These are phyloP conservation scores for Danio albolineatus DNA, from an alignment of 2,797 vertebrate species.

Conservation along the genomic window DNA sequence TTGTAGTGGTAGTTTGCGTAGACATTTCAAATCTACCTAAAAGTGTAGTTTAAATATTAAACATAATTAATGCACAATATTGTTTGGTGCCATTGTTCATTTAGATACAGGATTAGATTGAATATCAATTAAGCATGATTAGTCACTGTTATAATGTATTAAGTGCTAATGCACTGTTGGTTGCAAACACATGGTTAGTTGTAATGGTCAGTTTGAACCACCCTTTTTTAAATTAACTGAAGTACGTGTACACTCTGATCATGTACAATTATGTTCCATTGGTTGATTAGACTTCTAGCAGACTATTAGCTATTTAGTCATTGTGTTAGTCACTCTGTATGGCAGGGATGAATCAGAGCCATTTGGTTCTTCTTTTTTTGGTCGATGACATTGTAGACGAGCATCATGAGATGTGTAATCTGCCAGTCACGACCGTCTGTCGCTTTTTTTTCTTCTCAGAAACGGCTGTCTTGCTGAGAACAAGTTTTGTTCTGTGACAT, in stretches of 20 bases:
- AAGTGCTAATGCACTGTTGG: background rate
- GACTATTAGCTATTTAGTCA: slow-evolving; percentile 20
- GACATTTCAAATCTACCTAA: background rate
- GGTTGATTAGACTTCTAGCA: background rate
- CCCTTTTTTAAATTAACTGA: background rate
- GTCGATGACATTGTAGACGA: slow-evolving; percentile 50
- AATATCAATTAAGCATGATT: background rate
- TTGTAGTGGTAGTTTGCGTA: background rate
- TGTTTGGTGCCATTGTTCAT: background rate
- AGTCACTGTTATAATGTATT: background rate
- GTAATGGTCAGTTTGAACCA: background rate
- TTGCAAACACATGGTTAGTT: background rate
- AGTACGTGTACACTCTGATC: background rate
- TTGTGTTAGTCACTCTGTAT: slow-evolving; percentile 6
- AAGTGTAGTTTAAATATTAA: too few species aligned
- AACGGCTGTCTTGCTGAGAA: slow-evolving; percentile 47
- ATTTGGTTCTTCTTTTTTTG: slow-evolving; percentile 58
- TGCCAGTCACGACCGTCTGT: slow-evolving; percentile 36
- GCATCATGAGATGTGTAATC: slow-evolving; percentile 57
- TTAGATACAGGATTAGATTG: background rate
- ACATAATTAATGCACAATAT: too few species aligned
- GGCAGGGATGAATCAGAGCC: slow-evolving; percentile 36
- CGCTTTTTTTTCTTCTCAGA: slow-evolving; percentile 40
- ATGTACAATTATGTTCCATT: background rate
- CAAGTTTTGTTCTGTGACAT: slow-evolving; percentile 36